Evolutionary conservation across 2,888 invertebrate species (phyloP).

Genomic region (Hyalella azteca): DNA sequence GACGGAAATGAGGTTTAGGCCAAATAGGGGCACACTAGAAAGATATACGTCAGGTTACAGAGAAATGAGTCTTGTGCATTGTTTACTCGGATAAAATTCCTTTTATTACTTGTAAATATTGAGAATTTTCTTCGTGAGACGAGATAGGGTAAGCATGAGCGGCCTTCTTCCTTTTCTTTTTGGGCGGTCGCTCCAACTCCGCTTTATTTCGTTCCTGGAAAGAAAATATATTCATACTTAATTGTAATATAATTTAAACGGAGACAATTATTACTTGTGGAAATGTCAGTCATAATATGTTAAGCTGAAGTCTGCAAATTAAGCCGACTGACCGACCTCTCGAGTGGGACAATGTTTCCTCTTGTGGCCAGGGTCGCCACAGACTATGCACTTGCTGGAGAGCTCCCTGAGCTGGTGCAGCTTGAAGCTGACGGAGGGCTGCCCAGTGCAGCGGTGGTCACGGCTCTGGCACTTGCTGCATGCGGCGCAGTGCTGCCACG

Average conservation of each 20-base stretch:
- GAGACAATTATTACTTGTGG: neutral
- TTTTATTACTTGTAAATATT: neutral
- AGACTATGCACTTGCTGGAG: neutral
- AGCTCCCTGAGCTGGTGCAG: neutral
- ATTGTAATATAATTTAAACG: neutral
- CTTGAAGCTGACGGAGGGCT: constrained; percentile 21
- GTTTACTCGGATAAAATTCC: neutral
- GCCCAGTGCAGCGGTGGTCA: constrained; percentile 39
- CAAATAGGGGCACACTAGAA: too few relatives aligned
- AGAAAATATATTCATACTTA: neutral
- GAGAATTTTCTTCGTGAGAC: neutral
- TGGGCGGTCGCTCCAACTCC: neutral
- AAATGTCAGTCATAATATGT: too few relatives aligned
- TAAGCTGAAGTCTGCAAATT: too few relatives aligned
- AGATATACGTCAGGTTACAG: neutral
- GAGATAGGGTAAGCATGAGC: neutral
- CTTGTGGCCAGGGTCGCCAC: neutral
- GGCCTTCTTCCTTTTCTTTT: neutral
- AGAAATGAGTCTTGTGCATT: neutral
- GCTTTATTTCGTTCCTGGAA: neutral
- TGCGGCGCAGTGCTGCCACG: constrained; percentile 77
- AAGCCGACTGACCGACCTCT: neutral
- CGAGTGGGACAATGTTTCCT: constrained; percentile 9
- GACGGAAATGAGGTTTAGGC: too few relatives aligned
- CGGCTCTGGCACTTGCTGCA: constrained; percentile 73